phyloP scores from a whole-genome alignment of 2,113 vertebrate genomes.

The Rhinolophus sinicus region DNA sequence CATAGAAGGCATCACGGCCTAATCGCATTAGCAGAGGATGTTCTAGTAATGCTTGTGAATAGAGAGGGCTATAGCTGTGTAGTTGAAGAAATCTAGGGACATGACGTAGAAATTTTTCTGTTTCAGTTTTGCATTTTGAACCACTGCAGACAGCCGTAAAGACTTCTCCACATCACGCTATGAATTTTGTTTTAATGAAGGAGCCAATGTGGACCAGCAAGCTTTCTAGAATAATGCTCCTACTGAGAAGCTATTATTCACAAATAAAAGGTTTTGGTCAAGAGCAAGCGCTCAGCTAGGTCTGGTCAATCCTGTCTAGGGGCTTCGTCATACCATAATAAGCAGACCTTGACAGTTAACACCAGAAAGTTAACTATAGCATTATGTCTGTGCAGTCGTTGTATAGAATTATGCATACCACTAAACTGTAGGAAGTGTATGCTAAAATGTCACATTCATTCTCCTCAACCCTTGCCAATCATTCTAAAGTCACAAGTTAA shows the following conservation, averaged over 20 bases:
- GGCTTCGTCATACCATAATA: background rate
- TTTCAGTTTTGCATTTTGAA: background rate
- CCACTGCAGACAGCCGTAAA: background rate
- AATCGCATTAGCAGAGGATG: background rate
- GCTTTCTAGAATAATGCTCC: background rate
- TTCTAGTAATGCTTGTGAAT: background rate
- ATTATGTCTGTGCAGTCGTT: background rate
- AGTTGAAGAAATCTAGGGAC: background rate
- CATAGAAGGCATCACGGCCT: background rate
- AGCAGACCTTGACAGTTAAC: background rate
- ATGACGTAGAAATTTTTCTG: background rate
- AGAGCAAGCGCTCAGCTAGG: background rate
- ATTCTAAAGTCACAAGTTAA: background rate
- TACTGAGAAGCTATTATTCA: background rate
- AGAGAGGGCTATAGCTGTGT: background rate
- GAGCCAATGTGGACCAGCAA: background rate
- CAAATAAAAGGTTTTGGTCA: background rate
- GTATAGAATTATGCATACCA: background rate
- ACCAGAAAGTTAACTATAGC: background rate
- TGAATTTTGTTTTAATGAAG: background rate
- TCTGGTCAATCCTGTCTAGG: background rate
- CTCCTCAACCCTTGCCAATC: background rate
- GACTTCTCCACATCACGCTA: background rate
- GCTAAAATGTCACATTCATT: background rate
- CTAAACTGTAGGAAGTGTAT: background rate